A percentile compares a stretch with the other conserved stretches of the same genome.
Conservation (phyloP, 2,113 vertebrate species). For the Osmerus eperlanus region DNA sequence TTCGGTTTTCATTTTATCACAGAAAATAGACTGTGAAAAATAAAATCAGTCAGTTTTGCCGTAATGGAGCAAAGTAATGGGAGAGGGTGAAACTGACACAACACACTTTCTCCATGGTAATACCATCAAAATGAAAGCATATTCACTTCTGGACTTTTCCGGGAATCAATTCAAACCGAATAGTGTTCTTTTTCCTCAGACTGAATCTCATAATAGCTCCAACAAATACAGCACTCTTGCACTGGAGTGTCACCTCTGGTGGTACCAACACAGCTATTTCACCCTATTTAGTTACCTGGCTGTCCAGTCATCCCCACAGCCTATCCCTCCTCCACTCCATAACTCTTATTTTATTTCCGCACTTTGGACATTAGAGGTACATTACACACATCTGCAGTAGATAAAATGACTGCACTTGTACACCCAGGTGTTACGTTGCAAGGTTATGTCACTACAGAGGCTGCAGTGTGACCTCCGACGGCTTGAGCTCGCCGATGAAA, state of each 20-base stretch:
- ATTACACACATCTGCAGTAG: conserved; percentile 69
- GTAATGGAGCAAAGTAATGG: conserved; percentile 84
- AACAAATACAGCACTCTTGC: conserved; percentile 79
- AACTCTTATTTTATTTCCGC: conserved; percentile 72
- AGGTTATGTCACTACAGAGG: conserved; percentile 72
- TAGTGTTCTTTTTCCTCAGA: conserved; percentile 74
- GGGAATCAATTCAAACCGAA: conserved; percentile 82
- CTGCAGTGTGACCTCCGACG: conserved; percentile 66
- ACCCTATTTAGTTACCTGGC: conserved; percentile 65
- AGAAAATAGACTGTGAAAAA: conserved; percentile 82
- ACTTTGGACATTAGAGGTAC: conserved; percentile 72
- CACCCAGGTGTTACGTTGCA: conserved; percentile 73
- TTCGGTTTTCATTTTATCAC: conserved; percentile 83
- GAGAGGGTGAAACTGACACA: conserved; percentile 76
- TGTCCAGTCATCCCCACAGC: conserved; percentile 49
- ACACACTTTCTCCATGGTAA: conserved; percentile 77
- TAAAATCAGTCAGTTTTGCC: conserved; percentile 79
- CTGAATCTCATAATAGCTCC: conserved; percentile 78
- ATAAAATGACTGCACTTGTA: conserved; percentile 75
- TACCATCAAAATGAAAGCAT: conserved; percentile 83
- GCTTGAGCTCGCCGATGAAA: conserved; percentile 65
- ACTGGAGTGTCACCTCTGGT: conserved; percentile 74
- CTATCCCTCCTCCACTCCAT: conserved; percentile 54
- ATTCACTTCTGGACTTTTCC: conserved; percentile 80
- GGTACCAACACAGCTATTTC: conserved; percentile 70